Evolutionary conservation across 2,113 vertebrate genomes (phyloP), one percentile per base, ranked within the genome.

Genomic region (Anarhynchus alexandrinus): DNA sequence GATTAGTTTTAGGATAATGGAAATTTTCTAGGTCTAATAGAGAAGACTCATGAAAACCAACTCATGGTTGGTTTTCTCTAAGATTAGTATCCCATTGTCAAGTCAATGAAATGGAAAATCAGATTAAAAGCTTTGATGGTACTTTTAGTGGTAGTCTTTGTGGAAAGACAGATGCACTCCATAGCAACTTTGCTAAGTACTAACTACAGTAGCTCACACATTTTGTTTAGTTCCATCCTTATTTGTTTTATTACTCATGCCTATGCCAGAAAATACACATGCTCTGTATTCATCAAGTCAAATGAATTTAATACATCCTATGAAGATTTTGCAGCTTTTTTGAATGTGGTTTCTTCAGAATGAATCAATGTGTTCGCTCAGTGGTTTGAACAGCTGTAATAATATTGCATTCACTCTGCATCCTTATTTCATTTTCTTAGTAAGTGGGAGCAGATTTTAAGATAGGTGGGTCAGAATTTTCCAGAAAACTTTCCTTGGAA

Each of bases 331-430:
- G 76, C 34, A 69, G 55, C 20, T 91, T 88, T 93, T 92, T 43
- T 0, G 0, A 78, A 14, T 69, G 69, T 43, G 83, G 36, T 81
- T 93, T 94, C 64, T 86, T 94, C 71, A 88, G 77, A 93, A 91
- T 91, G 90, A 93, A 94, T 77, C 90, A 81, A 55, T 73, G n/a
- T 90, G 29, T 90, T 96, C 80, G 10, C 45, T 90, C 15, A 90
- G 67, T 27, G 14, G 21, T 83, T 90, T 64, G 47, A 86, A 59
- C 92, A 96, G 94, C 95, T 96, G 88, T n/a, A 90, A 92, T 86
- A 97, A 96, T 80, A 92, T 27, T 82, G 30, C 69, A 14, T 70
- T 78, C 38, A 57, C 5, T 67, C 30, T 52, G 20, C 38, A 86
- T 36, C 29, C 6, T 64, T 70, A 71, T 71, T 92, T 58, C 47